A percentile compares a stretch with the other conserved stretches of the same genome.
Conservation (phyloP, 2,113 vertebrate species). For the Protobothrops flavoviridis region DNA sequence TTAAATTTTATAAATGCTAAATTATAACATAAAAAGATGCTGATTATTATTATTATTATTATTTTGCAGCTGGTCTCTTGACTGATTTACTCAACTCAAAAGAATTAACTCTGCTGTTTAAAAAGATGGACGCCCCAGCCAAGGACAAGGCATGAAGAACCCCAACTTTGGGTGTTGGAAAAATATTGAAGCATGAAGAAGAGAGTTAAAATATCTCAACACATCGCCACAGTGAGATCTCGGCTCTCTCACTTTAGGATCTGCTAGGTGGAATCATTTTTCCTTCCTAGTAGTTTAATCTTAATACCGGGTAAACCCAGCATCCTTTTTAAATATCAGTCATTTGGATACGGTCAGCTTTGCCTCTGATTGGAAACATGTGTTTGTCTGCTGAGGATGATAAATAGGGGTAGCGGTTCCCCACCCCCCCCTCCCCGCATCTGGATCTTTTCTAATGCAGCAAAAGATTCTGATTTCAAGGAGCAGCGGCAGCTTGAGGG, state of each 20-base stretch:
- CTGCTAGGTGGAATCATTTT: slow-evolving; percentile 30
- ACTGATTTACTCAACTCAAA: slow-evolving; percentile 74
- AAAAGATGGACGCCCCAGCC: slow-evolving; percentile 61
- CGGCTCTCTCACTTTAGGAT: not conserved
- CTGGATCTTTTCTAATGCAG: slow-evolving; percentile 50
- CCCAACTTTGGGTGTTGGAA: not conserved
- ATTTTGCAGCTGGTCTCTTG: slow-evolving; percentile 73
- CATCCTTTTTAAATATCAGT: slow-evolving; percentile 30
- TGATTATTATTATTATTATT: slow-evolving; percentile 63
- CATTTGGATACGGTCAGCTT: slow-evolving; percentile 43
- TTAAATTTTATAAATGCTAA: too few relatives aligned
- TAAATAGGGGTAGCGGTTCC: slow-evolving; percentile 59
- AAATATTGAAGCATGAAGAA: not conserved
- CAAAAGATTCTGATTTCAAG: slow-evolving; percentile 63
- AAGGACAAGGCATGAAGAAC: slow-evolving; percentile 53
- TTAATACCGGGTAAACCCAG: slow-evolving; percentile 30
- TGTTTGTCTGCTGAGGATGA: slow-evolving; percentile 57
- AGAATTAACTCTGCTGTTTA: slow-evolving; percentile 73
- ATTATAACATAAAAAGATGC: slow-evolving; percentile 74
- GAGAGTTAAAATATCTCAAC: slow-evolving; percentile 23
- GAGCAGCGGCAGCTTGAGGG: slow-evolving; percentile 65
- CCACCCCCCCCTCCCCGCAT: slow-evolving; percentile 28
- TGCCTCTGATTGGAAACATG: slow-evolving; percentile 48
- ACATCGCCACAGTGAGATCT: not conserved
- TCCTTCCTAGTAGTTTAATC: slow-evolving; percentile 21